A percentile compares a stretch with the other conserved stretches of the same genome.
These are phyloP conservation scores for Dugesia japonica DNA, from an alignment of 2,888 invertebrate species.

Conservation along the genomic window DNA sequence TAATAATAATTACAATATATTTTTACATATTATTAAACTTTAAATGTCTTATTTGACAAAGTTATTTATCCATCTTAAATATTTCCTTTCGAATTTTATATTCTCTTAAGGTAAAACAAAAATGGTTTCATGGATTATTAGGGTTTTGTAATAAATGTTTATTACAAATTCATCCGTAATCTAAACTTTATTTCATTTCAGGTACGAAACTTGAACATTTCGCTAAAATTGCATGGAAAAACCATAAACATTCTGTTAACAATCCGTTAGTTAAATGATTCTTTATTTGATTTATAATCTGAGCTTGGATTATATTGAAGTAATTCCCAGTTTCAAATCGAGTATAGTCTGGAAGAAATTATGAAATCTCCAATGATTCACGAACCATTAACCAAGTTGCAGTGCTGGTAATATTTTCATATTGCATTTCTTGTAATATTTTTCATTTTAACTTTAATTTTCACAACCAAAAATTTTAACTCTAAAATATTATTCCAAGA, in stretches of 20 bases:
- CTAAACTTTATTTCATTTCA: slow-evolving; percentile 35
- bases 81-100: too few relatives aligned
- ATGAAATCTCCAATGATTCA: slow-evolving; percentile 69
- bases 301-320: slow-evolving; percentile 45
- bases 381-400: slow-evolving; percentile 79
- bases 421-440: not conserved
- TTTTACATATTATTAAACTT: too few relatives aligned
- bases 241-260: slow-evolving; percentile 84
- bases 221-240: slow-evolving; percentile 91
- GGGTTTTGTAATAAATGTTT: too few relatives aligned
- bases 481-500: too few relatives aligned
- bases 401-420: slow-evolving; percentile 61
- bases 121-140: too few relatives aligned
- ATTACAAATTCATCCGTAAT: too few relatives aligned
- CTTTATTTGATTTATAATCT: not conserved
- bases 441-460: too few relatives aligned
- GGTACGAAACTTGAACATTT: slow-evolving; percentile 75
- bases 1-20: too few relatives aligned
- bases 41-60: too few relatives aligned
- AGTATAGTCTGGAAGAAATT: slow-evolving; percentile 76
- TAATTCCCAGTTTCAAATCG: slow-evolving; percentile 77
- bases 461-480: too few relatives aligned
- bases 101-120: too few relatives aligned
- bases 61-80: too few relatives aligned
- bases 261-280: slow-evolving; percentile 60